Evolutionary conservation across 2,888 invertebrate species (phyloP).

Genomic region (Lamellibrachia satsuma): DNA sequence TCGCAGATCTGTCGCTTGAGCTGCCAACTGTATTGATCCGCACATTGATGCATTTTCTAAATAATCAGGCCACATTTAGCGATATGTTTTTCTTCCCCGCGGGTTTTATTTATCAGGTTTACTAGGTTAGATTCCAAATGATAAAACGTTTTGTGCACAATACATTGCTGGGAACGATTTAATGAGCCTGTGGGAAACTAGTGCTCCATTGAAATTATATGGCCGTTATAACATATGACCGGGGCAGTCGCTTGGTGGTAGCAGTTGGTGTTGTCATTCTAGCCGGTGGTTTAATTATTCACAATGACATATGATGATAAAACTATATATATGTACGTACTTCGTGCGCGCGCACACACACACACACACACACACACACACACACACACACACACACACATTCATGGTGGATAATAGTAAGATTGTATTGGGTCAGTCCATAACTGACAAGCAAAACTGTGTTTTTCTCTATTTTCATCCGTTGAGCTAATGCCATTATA

Average conservation of each 20-base stretch:
- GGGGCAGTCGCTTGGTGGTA: neutral
- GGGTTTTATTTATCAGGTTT: neutral
- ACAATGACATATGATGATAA: neutral
- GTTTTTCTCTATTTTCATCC: too few species aligned
- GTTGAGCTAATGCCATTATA: too few species aligned
- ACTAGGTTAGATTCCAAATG: neutral
- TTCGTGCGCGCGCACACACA: too few species aligned
- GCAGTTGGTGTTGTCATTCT: neutral
- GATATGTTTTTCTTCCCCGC: neutral
- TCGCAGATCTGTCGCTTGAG: too few species aligned
- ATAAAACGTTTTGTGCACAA: neutral
- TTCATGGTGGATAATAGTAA: too few species aligned
- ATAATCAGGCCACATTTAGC: neutral
- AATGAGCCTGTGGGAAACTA: neutral
- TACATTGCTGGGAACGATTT: neutral
- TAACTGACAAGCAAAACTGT: too few species aligned
- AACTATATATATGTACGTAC: neutral
- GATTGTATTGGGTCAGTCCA: too few species aligned
- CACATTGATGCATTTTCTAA: constrained; percentile 48
- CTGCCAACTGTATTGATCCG: too few species aligned
- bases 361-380: too few species aligned
- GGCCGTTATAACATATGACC: neutral
- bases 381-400: too few species aligned
- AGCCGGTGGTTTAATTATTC: neutral
- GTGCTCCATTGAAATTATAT: too few species aligned